These are phyloP conservation scores for Pseudopleuronectes americanus DNA, from an alignment of 2,797 vertebrate genomes.

Conservation along the genomic window DNA sequence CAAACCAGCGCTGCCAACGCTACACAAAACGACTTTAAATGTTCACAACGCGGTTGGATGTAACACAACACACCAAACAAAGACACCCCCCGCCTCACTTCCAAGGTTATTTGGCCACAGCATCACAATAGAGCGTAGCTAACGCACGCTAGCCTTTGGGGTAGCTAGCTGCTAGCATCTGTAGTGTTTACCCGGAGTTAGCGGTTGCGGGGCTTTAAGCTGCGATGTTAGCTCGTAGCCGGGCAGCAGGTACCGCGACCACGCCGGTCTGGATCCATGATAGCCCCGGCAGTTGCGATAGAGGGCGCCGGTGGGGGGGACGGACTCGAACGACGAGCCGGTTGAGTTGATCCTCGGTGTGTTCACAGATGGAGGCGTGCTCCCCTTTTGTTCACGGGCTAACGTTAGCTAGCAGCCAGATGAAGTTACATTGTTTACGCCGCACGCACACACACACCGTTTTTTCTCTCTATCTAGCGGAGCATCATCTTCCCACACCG, in stretches of 20 bases:
- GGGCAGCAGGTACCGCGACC: slow-evolving; percentile 64
- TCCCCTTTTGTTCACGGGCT: slow-evolving; percentile 81
- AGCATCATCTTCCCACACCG: slow-evolving; percentile 79
- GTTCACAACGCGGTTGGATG: not conserved
- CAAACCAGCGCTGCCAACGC: not conserved
- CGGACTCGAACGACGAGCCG: slow-evolving; percentile 24
- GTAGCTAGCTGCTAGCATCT: slow-evolving; percentile 72
- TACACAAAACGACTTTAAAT: not conserved
- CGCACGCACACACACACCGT: slow-evolving; percentile 64
- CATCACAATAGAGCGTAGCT: slow-evolving; percentile 79
- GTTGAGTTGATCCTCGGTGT: slow-evolving; percentile 15
- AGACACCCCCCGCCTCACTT: slow-evolving; percentile 21
- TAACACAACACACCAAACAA: not conserved
- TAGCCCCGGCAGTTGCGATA: slow-evolving; percentile 13
- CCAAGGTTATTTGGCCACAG: slow-evolving; percentile 84
- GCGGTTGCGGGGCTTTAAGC: slow-evolving; percentile 28
- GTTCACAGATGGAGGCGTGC: slow-evolving; percentile 67
- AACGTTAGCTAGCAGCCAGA: slow-evolving; percentile 77
- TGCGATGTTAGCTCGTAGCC: slow-evolving; percentile 66
- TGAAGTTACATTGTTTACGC: slow-evolving; percentile 85
- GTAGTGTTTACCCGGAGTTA: slow-evolving; percentile 42
- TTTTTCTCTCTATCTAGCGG: slow-evolving; percentile 66
- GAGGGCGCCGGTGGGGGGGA: not conserved
- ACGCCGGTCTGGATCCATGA: slow-evolving; percentile 51
- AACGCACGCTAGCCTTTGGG: slow-evolving; percentile 46